Evolutionary conservation across 2,113 vertebrate species (phyloP).

Genomic region (Hydrochoerus hydrochaeris): DNA sequence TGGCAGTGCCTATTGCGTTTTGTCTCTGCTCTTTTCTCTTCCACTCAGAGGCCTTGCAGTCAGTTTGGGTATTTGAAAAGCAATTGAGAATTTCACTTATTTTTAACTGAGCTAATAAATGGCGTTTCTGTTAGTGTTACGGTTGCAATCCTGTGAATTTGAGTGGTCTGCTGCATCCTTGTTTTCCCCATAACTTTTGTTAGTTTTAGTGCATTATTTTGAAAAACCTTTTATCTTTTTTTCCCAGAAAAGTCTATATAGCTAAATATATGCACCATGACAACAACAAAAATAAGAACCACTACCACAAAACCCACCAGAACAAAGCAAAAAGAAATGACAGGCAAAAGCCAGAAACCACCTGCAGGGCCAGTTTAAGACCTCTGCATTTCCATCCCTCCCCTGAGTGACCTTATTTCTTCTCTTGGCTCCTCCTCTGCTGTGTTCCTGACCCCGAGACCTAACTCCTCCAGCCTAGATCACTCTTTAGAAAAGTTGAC

Average conservation of each 20-base stretch:
- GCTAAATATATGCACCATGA: neutral
- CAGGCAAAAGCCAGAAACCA: neutral
- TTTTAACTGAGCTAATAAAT: neutral
- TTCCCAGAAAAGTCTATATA: neutral
- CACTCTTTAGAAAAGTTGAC: neutral
- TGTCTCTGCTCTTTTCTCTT: slow-evolving; percentile 1
- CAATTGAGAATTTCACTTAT: neutral
- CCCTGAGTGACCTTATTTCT: neutral
- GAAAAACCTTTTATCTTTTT: neutral
- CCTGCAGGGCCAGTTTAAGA: neutral
- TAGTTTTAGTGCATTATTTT: slow-evolving; percentile 27
- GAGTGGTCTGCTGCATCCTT: neutral
- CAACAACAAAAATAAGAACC: neutral
- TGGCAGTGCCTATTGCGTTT: neutral
- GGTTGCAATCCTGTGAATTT: neutral
- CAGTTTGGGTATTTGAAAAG: neutral
- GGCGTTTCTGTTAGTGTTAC: neutral
- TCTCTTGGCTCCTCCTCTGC: neutral
- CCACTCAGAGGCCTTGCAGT: neutral
- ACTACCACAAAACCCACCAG: neutral
- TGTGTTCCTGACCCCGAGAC: neutral
- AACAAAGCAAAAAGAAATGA: slow-evolving; percentile 15
- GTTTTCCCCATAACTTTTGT: neutral
- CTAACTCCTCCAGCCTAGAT: neutral
- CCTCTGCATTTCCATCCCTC: neutral